These are phyloP conservation scores for Brachypteracias leptosomus DNA, from an alignment of 2,113 vertebrate species.

Conservation along the genomic window DNA sequence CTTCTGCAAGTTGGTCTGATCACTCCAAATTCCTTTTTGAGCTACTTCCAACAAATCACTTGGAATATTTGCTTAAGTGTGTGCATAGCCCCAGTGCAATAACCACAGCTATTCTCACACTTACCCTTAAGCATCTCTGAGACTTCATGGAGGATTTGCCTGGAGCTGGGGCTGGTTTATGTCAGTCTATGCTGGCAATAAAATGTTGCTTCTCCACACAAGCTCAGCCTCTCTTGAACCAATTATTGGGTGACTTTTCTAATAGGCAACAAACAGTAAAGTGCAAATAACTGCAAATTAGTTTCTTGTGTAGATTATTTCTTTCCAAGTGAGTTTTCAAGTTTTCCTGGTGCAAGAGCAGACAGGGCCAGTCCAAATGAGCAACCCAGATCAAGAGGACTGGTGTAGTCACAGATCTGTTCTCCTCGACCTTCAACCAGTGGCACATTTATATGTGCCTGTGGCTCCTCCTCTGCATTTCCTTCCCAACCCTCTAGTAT, in stretches of 20 bases:
- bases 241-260: background rate
- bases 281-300: background rate
- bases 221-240: background rate
- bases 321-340: background rate
- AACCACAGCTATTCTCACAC: background rate
- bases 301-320: background rate
- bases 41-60: background rate
- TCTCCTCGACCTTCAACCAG: background rate
- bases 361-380: background rate
- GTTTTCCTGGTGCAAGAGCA: background rate
- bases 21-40: background rate
- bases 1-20: background rate
- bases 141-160: background rate
- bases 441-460: fast-evolving
- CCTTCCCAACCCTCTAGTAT: background rate
- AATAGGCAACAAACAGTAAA: background rate
- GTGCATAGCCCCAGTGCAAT: background rate
- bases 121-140: background rate
- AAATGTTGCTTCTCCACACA: background rate
- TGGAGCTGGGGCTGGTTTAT: background rate
- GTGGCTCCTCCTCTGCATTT: fast-evolving
- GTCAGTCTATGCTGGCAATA: background rate
- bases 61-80: background rate
- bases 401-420: fast-evolving
- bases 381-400: background rate